Evolutionary conservation across 1,140 invertebrate genomes (phyloP), one percentile per base, ranked within the genome.

Genomic region (Drosophila azteca): DNA sequence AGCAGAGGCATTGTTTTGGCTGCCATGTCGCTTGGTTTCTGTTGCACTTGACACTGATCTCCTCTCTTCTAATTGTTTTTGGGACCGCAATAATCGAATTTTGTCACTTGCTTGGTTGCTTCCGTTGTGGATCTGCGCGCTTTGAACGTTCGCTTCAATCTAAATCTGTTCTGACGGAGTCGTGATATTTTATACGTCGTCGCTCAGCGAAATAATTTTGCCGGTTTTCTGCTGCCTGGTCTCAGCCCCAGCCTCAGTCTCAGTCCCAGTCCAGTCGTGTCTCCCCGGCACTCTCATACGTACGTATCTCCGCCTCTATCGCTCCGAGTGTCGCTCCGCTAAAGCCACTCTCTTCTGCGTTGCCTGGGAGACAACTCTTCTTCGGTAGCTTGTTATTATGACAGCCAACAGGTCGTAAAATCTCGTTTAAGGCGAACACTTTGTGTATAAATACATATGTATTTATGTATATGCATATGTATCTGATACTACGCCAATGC

Each of bases 91-190:
- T 22, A 44, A 41, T 31, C 2, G 48, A 48, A 15, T 41, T 48
- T 15, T 41, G 48, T 69, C 64, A 64, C 61, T 57, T 43, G 11
- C 61, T 57, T 43, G 11, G 31, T 59, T 7, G 43, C 7, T 35
- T 11, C 53, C 35, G 43, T 51, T 41, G 8, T 50, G 9, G 64
- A 82, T 90, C 72, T 91, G 84, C 72, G 76, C 90, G 73, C 60
- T 76, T 79, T 76, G 73, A 90, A 68, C 51, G 80, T 65, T 81
- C 65, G 73, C 73, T 79, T 88, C 83, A 84, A 77, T 91, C 80
- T 91, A 90, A 91, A 80, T 90, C 65, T 82, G 79, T 90, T 91
- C 85, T 91, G 84, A 90, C 70, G 66, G 77, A 77, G 75, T 73
- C 78, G 69, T 81, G 82, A 91, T 79, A 84, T 90, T 91, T 90